Evolutionary conservation across 2,888 invertebrate genomes (phyloP).

Genomic region (Lasioglossum morio): DNA sequence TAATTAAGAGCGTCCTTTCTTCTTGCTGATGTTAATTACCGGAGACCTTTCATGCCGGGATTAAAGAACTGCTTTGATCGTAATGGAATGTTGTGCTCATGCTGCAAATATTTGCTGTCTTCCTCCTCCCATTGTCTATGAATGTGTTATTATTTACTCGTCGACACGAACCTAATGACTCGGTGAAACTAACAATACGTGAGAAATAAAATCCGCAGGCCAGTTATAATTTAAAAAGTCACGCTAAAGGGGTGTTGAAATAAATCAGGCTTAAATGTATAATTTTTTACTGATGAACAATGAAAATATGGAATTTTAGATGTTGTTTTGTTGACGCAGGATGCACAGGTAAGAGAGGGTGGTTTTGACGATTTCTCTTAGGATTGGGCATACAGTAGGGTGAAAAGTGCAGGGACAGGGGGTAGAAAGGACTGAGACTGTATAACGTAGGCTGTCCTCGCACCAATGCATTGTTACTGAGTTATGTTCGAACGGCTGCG

Average conservation of each 20-base stretch:
- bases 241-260: not conserved
- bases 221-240: not conserved
- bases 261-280: not conserved
- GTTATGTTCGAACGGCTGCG: constrained; percentile 74
- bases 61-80: not conserved
- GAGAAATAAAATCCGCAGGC: not conserved
- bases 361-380: constrained; percentile 41
- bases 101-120: constrained; percentile 1
- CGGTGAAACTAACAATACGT: not conserved
- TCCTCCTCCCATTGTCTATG: not conserved
- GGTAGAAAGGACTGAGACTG: constrained; percentile 33
- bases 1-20: constrained; percentile 46
- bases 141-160: not conserved
- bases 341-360: constrained; percentile 54
- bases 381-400: constrained; percentile 14
- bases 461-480: constrained; percentile 73
- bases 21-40: constrained; percentile 41
- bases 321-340: constrained; percentile 17
- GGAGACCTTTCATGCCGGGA: constrained; percentile 3
- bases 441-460: constrained; percentile 50
- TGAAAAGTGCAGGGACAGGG: constrained; percentile 8
- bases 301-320: not conserved
- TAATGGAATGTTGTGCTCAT: not conserved
- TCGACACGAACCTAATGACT: not conserved
- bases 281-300: not conserved